Base-by-base conservation (phyloP, 1,140 invertebrate genomes). In the Sesamia nonagrioides region DNA sequence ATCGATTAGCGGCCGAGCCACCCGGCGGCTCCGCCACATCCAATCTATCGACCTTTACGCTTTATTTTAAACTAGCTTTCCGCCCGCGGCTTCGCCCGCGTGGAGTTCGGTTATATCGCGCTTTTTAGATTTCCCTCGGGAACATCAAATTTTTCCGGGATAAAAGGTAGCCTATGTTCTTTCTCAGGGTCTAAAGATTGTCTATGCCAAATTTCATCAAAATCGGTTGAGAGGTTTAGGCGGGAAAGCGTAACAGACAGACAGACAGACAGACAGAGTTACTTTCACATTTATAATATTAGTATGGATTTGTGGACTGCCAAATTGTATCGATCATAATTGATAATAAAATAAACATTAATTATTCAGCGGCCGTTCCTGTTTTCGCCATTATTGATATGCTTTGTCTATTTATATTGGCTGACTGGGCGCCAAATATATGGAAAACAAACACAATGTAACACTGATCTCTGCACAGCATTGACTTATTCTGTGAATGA, bases 21-120 rank as follows among this genome's bases (percentile, higher is more conserved):
- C 84, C 86, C 88, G 85, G 84, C 86, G 88, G 88, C 83, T 27
- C 81, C 89, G 85, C 84, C 87, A 86, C 86, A 85, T 77, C 86
- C 90, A 91, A 92, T 88, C 82, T 91, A 92, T 92, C 91, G 89
- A 89, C 86, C 89, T 90, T 91, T 88, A 87, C 83, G 82, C 89
- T 89, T 74, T 82, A 81, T 86, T 89, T 91, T 88, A 82, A 86
- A 91, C n/a, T n/a, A n/a, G n/a, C n/a, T n/a, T n/a, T n/a, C n/a
- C n/a, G n/a, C n/a, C n/a, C n/a, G n/a, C n/a, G n/a, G n/a, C n/a
- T n/a, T n/a, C n/a, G n/a, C n/a, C n/a, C n/a, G n/a, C n/a, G n/a
- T n/a, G n/a, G n/a, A n/a, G n/a, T n/a, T n/a, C n/a, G n/a, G n/a
- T n/a, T n/a, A n/a, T n/a, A n/a, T n/a, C n/a, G n/a, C n/a, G n/a